A percentile compares a stretch with the other conserved stretches of the same genome.
Conservation (phyloP, 2,888 invertebrate species). For the Ophion costatus region DNA sequence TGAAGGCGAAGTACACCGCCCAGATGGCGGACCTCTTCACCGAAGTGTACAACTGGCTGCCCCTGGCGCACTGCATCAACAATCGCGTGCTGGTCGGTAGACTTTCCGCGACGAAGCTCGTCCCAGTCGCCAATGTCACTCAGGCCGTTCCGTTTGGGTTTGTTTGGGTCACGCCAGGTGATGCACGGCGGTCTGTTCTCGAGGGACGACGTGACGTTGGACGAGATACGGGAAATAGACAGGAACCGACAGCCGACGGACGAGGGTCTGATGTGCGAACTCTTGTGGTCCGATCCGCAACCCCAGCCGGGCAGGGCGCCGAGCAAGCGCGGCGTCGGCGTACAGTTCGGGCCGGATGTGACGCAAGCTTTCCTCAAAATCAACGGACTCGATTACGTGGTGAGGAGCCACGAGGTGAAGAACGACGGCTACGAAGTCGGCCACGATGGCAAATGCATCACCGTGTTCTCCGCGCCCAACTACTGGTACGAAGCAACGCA, state of each 20-base stretch:
- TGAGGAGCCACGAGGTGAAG: conserved; percentile 99
- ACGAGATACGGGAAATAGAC: conserved; percentile 94
- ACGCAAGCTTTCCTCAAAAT: conserved; percentile 92
- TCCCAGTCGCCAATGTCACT: neutral
- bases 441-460: conserved; percentile 98
- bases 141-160: neutral
- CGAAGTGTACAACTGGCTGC: conserved; percentile 99
- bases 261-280: conserved; percentile 98
- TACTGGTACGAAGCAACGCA: conserved; percentile 91
- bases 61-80: conserved; percentile 98
- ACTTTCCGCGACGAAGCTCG: neutral
- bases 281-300: conserved; percentile 99
- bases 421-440: conserved; percentile 97
- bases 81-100: conserved; percentile 88
- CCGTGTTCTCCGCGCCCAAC: conserved; percentile 99
- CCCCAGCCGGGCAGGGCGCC: conserved; percentile 94
- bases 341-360: conserved; percentile 99
- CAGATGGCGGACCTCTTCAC: conserved; percentile 99
- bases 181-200: conserved; percentile 99
- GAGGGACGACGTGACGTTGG: conserved; percentile 96
- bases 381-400: conserved; percentile 96
- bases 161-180: conserved; percentile 85
- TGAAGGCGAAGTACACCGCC: conserved; percentile 96
- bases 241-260: conserved; percentile 99
- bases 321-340: conserved; percentile 98